These are phyloP conservation scores for Halichondria panicea DNA, from an alignment of 37 sponge, comb jelly and placozoan species.

Conservation along the genomic window DNA sequence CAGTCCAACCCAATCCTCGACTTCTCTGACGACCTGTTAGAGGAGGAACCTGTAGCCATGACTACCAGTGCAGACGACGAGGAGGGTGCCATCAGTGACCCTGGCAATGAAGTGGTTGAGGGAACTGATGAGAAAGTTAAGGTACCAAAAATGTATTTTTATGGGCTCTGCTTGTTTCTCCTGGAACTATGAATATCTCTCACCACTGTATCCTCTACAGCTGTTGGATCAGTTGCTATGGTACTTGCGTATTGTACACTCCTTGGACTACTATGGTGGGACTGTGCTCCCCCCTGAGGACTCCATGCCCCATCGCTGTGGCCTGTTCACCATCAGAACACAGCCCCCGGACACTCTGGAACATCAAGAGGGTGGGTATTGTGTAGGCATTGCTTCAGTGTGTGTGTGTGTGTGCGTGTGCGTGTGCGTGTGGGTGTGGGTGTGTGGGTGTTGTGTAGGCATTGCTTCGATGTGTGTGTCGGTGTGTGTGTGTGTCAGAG, in stretches of 20 bases:
- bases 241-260: slow-evolving; percentile 93
- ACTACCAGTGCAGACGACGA: slow-evolving; percentile 55
- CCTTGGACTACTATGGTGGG: slow-evolving; percentile 86
- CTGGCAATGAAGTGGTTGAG: slow-evolving; percentile 35
- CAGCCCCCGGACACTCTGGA: not conserved
- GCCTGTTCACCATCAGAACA: slow-evolving; percentile 73
- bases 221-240: slow-evolving; percentile 70
- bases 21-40: slow-evolving; percentile 23
- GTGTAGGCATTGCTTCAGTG: too few relatives aligned
- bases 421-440: too few relatives aligned
- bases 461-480: too few relatives aligned
- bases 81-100: slow-evolving; percentile 56
- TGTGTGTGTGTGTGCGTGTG: too few relatives aligned
- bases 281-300: slow-evolving; percentile 75
- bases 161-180: not conserved
- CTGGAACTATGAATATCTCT: not conserved
- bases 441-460: too few relatives aligned
- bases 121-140: slow-evolving; percentile 19
- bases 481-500: too few relatives aligned
- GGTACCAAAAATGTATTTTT: slow-evolving; percentile 10
- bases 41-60: slow-evolving; percentile 28
- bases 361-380: too few relatives aligned
- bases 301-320: slow-evolving; percentile 90
- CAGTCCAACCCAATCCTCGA: slow-evolving; percentile 34
- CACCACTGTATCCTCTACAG: slow-evolving; percentile 28